A percentile compares a stretch with the other conserved stretches of the same genome.
These are phyloP conservation scores for Drosophila longiperda DNA, from an alignment of 2,888 invertebrate genomes.

Conservation along the genomic window DNA sequence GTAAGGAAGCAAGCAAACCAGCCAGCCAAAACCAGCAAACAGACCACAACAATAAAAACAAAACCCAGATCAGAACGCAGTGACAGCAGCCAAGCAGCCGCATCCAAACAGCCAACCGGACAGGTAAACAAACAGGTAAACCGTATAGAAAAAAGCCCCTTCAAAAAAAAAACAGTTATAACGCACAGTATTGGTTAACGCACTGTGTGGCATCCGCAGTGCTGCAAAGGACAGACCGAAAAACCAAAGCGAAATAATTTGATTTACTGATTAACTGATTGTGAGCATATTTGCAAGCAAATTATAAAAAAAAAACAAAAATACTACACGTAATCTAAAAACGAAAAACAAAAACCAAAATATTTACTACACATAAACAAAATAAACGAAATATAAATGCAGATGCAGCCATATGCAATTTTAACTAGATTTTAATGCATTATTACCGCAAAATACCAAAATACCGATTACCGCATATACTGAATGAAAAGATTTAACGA, in stretches of 20 bases:
- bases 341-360: conserved; percentile 29
- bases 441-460: conserved; percentile 72
- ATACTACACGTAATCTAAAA: conserved; percentile 41
- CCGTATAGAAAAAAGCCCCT: conserved; percentile 10
- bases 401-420: conserved; percentile 78
- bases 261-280: conserved; percentile 61
- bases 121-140: conserved; percentile 40
- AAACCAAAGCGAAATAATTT: conserved; percentile 46
- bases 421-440: conserved; percentile 81
- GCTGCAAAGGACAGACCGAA: conserved; percentile 44
- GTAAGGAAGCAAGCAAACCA: conserved; percentile 30
- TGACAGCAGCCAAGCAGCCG: conserved; percentile 17
- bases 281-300: conserved; percentile 48
- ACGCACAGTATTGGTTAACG: conserved; percentile 43
- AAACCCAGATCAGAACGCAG: conserved; percentile 24
- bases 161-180: conserved; percentile 11
- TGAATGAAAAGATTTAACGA: conserved; percentile 42
- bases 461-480: conserved; percentile 68
- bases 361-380: conserved; percentile 66
- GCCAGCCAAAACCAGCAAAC: conserved; percentile 34
- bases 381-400: conserved; percentile 70
- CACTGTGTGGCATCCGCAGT: conserved; percentile 38
- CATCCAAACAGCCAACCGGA: conserved; percentile 43
- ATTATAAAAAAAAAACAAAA: conserved; percentile 30
- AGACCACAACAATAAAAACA: conserved; percentile 39